A percentile compares a stretch with the other conserved stretches of the same genome.
Conservation (phyloP, 2,113 vertebrate genomes). For the Cynopterus brachyotis region DNA sequence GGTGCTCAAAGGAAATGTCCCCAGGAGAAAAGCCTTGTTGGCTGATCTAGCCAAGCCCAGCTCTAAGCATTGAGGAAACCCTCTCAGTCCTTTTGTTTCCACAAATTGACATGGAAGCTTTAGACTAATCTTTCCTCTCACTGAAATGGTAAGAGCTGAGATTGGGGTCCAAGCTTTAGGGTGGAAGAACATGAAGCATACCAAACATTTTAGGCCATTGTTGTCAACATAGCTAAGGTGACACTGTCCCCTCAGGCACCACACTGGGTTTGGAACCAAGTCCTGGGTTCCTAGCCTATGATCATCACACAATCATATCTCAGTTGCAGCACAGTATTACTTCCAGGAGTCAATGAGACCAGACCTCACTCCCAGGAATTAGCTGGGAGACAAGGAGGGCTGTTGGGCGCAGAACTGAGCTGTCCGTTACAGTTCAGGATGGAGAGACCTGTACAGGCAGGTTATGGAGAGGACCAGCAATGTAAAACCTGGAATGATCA, state of each 20-base stretch:
- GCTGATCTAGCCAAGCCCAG: neutral
- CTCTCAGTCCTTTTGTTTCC: neutral
- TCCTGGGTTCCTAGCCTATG: neutral
- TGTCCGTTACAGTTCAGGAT: no score
- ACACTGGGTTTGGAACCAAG: neutral
- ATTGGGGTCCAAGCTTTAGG: neutral
- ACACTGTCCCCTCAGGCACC: neutral
- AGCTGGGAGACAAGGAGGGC: neutral
- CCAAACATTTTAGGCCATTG: neutral
- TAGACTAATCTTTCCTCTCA: neutral
- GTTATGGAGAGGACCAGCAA: neutral
- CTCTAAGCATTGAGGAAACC: neutral
- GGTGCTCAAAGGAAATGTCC: neutral
- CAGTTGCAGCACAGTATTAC: neutral
- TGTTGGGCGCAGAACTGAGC: neutral
- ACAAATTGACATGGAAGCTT: neutral
- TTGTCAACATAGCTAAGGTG: neutral
- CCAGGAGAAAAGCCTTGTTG: neutral
- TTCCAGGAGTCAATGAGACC: neutral
- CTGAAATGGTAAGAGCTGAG: neutral
- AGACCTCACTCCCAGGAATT: neutral
- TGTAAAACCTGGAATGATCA: neutral
- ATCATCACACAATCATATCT: neutral
- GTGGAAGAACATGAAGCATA: neutral
- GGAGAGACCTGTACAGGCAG: neutral